These are phyloP conservation scores for Pseudochirops corinnae DNA, from an alignment of 2,797 vertebrate species.

Conservation along the genomic window DNA sequence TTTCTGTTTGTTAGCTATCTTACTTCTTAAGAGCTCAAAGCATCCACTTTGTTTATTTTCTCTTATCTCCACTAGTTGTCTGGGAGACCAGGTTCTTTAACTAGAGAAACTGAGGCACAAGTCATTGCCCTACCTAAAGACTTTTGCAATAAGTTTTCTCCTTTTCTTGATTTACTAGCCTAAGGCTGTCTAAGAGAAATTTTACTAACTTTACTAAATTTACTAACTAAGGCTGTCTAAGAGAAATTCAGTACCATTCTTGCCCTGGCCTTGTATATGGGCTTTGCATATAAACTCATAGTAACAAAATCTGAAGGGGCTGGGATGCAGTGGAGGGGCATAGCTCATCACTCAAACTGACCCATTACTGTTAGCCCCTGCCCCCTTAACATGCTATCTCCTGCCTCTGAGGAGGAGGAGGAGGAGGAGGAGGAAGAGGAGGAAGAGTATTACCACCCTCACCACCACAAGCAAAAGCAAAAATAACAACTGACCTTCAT, in stretches of 20 bases:
- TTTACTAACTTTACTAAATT: too few relatives aligned
- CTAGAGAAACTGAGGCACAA: not conserved
- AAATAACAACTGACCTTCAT: not conserved
- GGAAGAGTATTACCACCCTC: not conserved
- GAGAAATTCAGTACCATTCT: not conserved
- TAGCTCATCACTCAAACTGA: not conserved
- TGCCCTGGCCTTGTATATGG: not conserved
- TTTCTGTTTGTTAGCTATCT: conserved; percentile 49
- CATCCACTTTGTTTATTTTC: conserved; percentile 12
- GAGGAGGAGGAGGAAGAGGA: not conserved
- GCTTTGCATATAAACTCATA: not conserved
- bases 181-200: not conserved
- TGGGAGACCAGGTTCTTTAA: conserved; percentile 13
- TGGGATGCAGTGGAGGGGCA: not conserved
- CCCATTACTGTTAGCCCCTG: not conserved
- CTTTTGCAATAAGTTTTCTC: not conserved
- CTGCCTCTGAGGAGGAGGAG: not conserved
- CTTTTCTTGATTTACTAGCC: not conserved
- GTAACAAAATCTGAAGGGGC: not conserved
- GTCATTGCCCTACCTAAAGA: not conserved
- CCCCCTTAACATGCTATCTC: not conserved
- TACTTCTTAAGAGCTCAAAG: conserved; percentile 44
- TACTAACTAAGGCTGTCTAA: not conserved
- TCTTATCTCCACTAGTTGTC: conserved; percentile 35
- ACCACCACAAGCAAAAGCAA: not conserved